These are phyloP conservation scores for Anagyrus pseudococci DNA, from an alignment of 2,888 invertebrate species.

Conservation along the genomic window DNA sequence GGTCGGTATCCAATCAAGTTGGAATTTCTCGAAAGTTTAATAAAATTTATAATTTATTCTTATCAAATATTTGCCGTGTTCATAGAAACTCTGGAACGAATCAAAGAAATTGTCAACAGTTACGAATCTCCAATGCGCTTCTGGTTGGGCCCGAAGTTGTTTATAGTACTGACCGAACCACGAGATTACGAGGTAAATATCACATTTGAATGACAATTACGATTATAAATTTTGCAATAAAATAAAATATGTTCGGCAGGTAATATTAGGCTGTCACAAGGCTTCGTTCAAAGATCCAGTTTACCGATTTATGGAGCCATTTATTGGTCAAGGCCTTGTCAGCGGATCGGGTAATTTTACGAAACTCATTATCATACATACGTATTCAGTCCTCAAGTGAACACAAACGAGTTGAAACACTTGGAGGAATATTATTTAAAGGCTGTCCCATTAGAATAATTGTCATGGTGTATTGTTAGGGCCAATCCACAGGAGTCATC, in stretches of 20 bases:
- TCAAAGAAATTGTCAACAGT: slow-evolving; percentile 30
- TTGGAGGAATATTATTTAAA: background rate
- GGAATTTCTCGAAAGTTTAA: too few relatives aligned
- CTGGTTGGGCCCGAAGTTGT: slow-evolving; percentile 45
- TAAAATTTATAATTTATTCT: too few relatives aligned
- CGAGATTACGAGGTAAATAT: slow-evolving; percentile 40
- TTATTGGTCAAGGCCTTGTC: slow-evolving; percentile 43
- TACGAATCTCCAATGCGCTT: slow-evolving; percentile 42
- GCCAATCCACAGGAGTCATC: slow-evolving; percentile 34
- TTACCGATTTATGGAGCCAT: slow-evolving; percentile 44
- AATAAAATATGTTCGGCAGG: slow-evolving; percentile 22
- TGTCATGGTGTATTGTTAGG: slow-evolving; percentile 12
- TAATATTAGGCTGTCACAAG: slow-evolving; percentile 41
- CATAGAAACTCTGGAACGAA: slow-evolving; percentile 40
- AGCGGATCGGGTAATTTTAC: slow-evolving; percentile 41
- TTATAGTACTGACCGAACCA: slow-evolving; percentile 43
- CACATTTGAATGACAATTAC: background rate
- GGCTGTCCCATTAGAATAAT: background rate
- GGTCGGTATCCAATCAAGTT: too few relatives aligned
- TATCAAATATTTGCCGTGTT: too few relatives aligned
- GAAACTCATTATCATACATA: background rate
- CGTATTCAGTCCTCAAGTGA: background rate
- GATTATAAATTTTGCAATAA: background rate
- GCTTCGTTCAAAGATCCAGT: slow-evolving; percentile 42
- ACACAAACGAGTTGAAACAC: background rate